Percentiles rank a stretch among this genome's conserved stretches.
Evolutionary conservation across 2,797 vertebrate species (phyloP).

Genomic region (Darevskia mixta): DNA sequence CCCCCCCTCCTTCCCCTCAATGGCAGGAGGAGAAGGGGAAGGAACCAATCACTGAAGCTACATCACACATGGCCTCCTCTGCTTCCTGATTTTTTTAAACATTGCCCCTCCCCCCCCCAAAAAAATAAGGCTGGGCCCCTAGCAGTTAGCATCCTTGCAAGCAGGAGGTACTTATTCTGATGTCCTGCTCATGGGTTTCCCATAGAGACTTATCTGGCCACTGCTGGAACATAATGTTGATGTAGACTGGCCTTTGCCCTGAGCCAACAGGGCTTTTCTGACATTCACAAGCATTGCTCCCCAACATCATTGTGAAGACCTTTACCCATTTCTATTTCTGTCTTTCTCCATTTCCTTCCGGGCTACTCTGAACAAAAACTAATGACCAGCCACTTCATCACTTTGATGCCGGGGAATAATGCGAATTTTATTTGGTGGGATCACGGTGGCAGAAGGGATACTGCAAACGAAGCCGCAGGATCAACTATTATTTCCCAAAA

Average conservation of each 20-base stretch:
- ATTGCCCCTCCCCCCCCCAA: too few relatives aligned
- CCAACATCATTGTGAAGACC: too few relatives aligned
- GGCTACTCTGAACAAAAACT: conserved; percentile 51
- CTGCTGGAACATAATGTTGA: not conserved
- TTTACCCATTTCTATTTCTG: not conserved
- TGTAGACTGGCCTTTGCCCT: not conserved
- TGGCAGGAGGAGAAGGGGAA: too few relatives aligned
- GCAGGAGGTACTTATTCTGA: too few relatives aligned
- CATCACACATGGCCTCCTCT: too few relatives aligned
- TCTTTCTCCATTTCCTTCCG: conserved; percentile 55
- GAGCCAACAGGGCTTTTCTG: not conserved
- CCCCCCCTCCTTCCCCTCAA: too few relatives aligned
- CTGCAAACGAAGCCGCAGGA: conserved; percentile 62
- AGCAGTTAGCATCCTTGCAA: too few relatives aligned
- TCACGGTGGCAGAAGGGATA: conserved; percentile 54
- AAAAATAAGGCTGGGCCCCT: too few relatives aligned
- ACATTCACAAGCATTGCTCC: not conserved
- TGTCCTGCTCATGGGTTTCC: too few relatives aligned
- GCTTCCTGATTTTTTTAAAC: too few relatives aligned
- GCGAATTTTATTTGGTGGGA: conserved; percentile 66
- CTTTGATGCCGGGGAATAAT: conserved; percentile 60
- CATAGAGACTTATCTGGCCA: too few relatives aligned
- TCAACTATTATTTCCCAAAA: conserved; percentile 58
- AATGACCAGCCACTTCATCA: conserved; percentile 58
- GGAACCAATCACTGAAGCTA: too few relatives aligned